phyloP scores from a whole-genome alignment of 1,140 invertebrate genomes.

The Centruroides vittatus region DNA sequence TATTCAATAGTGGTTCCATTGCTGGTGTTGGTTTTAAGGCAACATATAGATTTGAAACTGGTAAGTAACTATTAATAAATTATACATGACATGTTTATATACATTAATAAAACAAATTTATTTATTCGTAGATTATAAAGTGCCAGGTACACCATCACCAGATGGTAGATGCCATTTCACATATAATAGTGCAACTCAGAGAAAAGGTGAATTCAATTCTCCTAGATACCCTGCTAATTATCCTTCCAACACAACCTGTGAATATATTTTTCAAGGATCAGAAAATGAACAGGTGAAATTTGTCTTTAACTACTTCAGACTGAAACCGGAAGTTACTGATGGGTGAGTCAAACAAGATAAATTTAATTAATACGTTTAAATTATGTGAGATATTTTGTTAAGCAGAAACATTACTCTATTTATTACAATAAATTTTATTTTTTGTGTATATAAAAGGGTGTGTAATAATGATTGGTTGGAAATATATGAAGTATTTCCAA shows the following conservation, averaged over 20 bases:
- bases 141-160: constrained; percentile 84
- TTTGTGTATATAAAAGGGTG: constrained; percentile 19
- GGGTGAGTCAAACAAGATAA: too few species aligned
- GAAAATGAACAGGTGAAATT: constrained; percentile 80
- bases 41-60: constrained; percentile 73
- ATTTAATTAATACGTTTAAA: too few species aligned
- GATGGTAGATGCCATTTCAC: constrained; percentile 78
- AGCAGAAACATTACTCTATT: not conserved
- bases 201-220: constrained; percentile 84
- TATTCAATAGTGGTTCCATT: constrained; percentile 77
- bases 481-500: constrained; percentile 67
- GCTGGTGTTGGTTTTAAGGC: constrained; percentile 85
- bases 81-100: too few species aligned
- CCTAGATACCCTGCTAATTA: constrained; percentile 91
- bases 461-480: constrained; percentile 88
- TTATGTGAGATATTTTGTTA: not conserved
- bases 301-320: constrained; percentile 85
- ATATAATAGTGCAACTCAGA: constrained; percentile 68
- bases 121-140: constrained; percentile 36
- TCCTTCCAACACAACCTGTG: constrained; percentile 82
- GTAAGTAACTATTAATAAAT: constrained; percentile 29
- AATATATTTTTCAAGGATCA: constrained; percentile 65
- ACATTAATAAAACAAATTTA: not conserved
- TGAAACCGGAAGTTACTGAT: constrained; percentile 37
- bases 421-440: not conserved